A percentile compares a stretch with the other conserved stretches of the same genome.
These are phyloP conservation scores for Antheraea pernyi DNA, from an alignment of 1,140 invertebrate species.

Conservation along the genomic window DNA sequence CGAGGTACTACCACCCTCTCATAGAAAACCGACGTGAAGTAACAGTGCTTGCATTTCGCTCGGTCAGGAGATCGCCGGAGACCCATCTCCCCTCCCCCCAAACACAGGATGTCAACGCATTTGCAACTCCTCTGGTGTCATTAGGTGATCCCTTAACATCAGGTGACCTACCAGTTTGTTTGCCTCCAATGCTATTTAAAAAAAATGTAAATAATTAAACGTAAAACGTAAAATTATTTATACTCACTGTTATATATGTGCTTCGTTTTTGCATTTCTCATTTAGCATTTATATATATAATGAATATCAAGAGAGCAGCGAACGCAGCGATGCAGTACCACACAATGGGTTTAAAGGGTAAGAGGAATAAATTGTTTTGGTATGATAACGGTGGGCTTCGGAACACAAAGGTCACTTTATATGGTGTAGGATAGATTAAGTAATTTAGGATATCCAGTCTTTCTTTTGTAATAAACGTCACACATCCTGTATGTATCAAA, in stretches of 20 bases:
- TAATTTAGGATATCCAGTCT: constrained; percentile 80
- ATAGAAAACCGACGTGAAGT: too few relatives aligned
- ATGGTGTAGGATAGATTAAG: constrained; percentile 78
- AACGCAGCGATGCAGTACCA: constrained; percentile 79
- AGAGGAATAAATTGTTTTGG: constrained; percentile 81
- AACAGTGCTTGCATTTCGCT: too few relatives aligned
- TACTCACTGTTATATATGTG: neutral
- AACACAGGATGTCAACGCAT: too few relatives aligned
- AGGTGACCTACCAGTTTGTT: too few relatives aligned
- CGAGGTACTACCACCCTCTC: too few relatives aligned
- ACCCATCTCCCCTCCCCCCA: too few relatives aligned
- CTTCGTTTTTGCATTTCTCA: constrained; percentile 48
- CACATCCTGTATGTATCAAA: constrained; percentile 58
- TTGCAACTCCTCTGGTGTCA: too few relatives aligned
- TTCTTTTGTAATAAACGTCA: constrained; percentile 78
- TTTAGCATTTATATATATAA: constrained; percentile 62
- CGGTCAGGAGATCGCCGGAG: too few relatives aligned
- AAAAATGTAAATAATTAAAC: too few relatives aligned
- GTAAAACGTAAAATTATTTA: too few relatives aligned
- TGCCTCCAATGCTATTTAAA: too few relatives aligned
- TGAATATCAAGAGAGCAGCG: constrained; percentile 62
- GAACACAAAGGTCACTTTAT: constrained; percentile 81
- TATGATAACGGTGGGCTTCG: constrained; percentile 82
- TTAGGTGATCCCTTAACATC: too few relatives aligned
- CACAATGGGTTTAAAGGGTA: constrained; percentile 80